These are phyloP conservation scores for Ptiloglossa arizonensis DNA, from an alignment of 1,140 invertebrate species.

Conservation along the genomic window DNA sequence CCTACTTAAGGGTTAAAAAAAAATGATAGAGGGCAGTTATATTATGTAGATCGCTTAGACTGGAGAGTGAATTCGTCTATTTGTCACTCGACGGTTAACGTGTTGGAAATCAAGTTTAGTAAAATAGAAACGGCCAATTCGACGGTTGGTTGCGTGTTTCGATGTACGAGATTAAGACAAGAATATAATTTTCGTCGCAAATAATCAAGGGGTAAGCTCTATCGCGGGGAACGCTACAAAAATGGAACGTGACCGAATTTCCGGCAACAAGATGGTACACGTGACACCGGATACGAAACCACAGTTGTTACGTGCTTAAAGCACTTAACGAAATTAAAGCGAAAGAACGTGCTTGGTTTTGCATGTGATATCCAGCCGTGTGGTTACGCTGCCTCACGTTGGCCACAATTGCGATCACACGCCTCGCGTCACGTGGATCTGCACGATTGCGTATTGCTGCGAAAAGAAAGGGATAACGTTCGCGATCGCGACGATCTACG, in stretches of 20 bases:
- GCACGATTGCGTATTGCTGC: constrained; percentile 1
- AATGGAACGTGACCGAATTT: constrained; percentile 44
- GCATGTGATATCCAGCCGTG: constrained; percentile 23
- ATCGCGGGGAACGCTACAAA: neutral
- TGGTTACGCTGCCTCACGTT: constrained; percentile 42
- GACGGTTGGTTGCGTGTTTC: neutral
- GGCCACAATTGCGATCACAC: constrained; percentile 36
- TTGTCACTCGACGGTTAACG: too few species aligned
- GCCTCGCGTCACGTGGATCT: constrained; percentile 26
- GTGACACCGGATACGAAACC: constrained; percentile 10
- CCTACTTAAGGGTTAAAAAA: too few species aligned
- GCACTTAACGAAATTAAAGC: constrained; percentile 47
- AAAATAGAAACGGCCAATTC: too few species aligned
- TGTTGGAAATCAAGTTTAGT: too few species aligned
- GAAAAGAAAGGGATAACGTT: neutral
- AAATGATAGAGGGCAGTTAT: too few species aligned
- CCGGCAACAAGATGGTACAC: constrained; percentile 13
- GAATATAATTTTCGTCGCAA: neutral
- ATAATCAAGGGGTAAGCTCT: neutral
- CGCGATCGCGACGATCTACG: too few species aligned
- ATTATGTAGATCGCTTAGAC: too few species aligned
- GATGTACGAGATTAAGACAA: neutral
- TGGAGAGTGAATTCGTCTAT: too few species aligned
- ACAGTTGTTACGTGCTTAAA: constrained; percentile 29
- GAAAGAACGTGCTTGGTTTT: constrained; percentile 26